Evolutionary conservation across 2,888 invertebrate genomes (phyloP), one percentile per base, ranked within the genome.

Genomic region (Frankliniella intonsa): DNA sequence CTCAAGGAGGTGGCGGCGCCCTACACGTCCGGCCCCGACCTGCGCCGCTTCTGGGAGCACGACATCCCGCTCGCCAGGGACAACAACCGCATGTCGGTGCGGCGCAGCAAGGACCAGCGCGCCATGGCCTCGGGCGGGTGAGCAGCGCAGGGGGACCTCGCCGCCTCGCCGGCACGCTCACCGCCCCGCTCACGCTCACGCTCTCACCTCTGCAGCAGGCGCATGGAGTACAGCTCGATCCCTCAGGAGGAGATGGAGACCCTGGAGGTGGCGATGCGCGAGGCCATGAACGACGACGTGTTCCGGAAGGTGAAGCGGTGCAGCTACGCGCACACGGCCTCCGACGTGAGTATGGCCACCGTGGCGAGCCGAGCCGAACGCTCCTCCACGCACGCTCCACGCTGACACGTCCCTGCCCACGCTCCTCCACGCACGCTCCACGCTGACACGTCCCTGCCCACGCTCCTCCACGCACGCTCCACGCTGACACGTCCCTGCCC

Each of bases 1-100:
- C 94, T 95, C 84, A 95, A 95, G 87, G 95, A 95, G 88, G 94
- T 95, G 12, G 93, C 93, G 0, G 94, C 95, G 81, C 95, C 94
- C 0, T 93, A 94, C 85, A 94, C 94, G 0, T 93, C 93, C 0
- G 93, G 93, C 83, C 92, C 93, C 49, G 93, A 93, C 86, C 89
- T 94, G 81, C 91, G 93, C 84, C 89, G 94, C 85, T 94, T 94
- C 88, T 95, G 95, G 94, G 93, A 94, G 86, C 92, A 93, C 84
- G 95, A 95, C 87, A 91, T 95, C 82, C 92, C 91, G 82, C 90
- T 93, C n/a, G 94, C 92, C 0, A 89, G 95, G 50, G 92, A 93
- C 83, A 89, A 89, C 27, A 94, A 94, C 86, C 89, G 90, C 82
- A 91, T 92, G 5, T 90, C 89, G 88, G 90, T 84, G 83, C 82